These are phyloP conservation scores for Agonopterix arenella DNA, from an alignment of 2,888 invertebrate species.

Conservation along the genomic window DNA sequence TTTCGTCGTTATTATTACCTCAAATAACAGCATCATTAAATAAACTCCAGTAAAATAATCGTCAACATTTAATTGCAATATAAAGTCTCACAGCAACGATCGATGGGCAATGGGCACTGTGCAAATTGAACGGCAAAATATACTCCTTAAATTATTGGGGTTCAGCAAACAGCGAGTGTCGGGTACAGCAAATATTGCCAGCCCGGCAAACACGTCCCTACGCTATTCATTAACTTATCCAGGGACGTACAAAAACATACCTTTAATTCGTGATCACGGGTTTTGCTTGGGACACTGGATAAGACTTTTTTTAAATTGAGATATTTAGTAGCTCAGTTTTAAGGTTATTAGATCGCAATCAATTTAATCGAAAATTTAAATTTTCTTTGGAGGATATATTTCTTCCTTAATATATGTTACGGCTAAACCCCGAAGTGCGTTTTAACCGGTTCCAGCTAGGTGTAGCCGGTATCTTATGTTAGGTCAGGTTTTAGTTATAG, in stretches of 20 bases:
- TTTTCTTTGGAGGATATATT: no score
- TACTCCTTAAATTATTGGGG: conserved; percentile 56
- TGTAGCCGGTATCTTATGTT: no score
- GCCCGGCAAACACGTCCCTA: conserved; percentile 32
- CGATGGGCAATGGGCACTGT: conserved; percentile 18
- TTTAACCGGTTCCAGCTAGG: no score
- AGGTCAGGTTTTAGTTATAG: neutral
- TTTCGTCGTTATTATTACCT: neutral
- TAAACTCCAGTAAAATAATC: conserved; percentile 18
- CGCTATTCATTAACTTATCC: conserved; percentile 47
- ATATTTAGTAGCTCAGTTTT: no score
- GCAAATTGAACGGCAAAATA: conserved; percentile 44
- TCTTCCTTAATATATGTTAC: no score
- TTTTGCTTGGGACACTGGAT: neutral
- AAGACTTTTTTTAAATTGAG: neutral
- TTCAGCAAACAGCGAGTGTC: conserved; percentile 34
- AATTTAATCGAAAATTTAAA: no score
- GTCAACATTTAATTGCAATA: conserved; percentile 32
- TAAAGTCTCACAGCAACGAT: conserved; percentile 31
- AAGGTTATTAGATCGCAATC: no score
- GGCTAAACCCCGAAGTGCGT: no score
- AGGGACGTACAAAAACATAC: conserved; percentile 33
- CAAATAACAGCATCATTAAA: neutral
- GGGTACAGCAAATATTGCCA: conserved; percentile 35
- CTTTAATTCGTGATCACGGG: conserved; percentile 32